These are phyloP conservation scores for Oplegnathus fasciatus DNA, from an alignment of 2,113 vertebrate species.

Conservation along the genomic window DNA sequence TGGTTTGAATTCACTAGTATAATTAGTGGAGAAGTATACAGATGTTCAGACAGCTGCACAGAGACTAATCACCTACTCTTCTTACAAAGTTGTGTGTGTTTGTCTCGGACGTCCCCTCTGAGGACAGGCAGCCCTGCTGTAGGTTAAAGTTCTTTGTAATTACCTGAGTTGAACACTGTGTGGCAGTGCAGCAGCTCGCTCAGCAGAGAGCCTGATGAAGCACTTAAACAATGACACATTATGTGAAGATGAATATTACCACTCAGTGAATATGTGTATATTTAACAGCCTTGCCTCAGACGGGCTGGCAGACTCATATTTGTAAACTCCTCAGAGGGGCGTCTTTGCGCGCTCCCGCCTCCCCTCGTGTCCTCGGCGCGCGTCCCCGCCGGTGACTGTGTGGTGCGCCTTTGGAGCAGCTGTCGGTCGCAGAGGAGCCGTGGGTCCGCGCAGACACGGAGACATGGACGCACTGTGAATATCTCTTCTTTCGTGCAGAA, in stretches of 20 bases:
- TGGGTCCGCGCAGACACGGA: conserved; percentile 17
- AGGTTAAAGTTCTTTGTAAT: background rate
- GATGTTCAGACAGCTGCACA: background rate
- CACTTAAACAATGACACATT: background rate
- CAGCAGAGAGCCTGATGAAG: background rate
- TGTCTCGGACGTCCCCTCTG: background rate
- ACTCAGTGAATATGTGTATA: fast-evolving
- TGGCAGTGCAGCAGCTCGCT: conserved; percentile 16
- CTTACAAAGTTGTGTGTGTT: no score
- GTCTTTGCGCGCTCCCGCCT: conserved; percentile 45
- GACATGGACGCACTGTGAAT: conserved; percentile 45
- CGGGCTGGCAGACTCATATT: fast-evolving
- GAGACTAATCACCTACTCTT: background rate
- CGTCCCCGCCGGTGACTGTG: conserved; percentile 57
- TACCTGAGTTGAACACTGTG: conserved; percentile 4
- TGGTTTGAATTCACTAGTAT: background rate
- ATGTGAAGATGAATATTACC: fast-evolving
- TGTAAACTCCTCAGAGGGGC: background rate
- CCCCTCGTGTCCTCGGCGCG: conserved; percentile 59
- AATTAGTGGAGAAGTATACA: background rate
- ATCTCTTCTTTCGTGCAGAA: background rate
- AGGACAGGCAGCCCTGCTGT: background rate
- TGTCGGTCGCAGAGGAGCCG: conserved; percentile 46
- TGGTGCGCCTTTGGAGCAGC: conserved; percentile 45
- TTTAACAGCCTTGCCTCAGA: background rate